Evolutionary conservation across 2,113 vertebrate genomes (phyloP).

Genomic region (Irena cyanogastra): DNA sequence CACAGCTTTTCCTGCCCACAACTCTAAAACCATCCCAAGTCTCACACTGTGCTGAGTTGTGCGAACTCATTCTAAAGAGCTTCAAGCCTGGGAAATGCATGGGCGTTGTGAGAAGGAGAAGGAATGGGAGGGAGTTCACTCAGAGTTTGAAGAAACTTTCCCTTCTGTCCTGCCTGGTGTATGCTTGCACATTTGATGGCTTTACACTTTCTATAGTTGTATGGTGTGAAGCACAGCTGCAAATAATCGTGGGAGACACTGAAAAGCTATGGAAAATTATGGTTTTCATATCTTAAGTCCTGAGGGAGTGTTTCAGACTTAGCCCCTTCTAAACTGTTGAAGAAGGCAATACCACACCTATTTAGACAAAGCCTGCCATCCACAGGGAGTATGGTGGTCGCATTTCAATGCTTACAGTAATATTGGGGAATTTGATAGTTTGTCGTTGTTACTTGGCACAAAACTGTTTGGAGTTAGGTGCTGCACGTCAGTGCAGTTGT

Average conservation of each 20-base stretch:
- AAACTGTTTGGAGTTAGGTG: not conserved
- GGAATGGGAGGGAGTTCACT: conserved; percentile 8
- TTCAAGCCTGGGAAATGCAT: conserved; percentile 53
- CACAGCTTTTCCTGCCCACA: conserved; percentile 35
- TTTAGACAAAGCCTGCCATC: not conserved
- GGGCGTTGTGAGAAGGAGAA: not conserved
- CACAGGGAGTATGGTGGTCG: not conserved
- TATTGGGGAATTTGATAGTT: not conserved
- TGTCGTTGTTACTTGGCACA: rapidly evolving
- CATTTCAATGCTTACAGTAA: not conserved
- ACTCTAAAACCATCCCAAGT: not conserved
- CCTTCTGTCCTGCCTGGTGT: not conserved
- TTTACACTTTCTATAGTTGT: not conserved
- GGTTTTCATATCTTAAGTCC: not conserved
- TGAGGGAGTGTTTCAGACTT: not conserved
- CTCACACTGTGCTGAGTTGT: conserved; percentile 32
- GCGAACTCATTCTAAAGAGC: not conserved
- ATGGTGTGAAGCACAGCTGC: conserved; percentile 19
- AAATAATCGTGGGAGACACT: not conserved
- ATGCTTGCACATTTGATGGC: not conserved
- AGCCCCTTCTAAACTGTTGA: not conserved
- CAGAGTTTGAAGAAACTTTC: conserved; percentile 13
- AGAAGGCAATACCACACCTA: not conserved
- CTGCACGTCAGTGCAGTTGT: not conserved
- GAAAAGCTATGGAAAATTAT: not conserved